Base-by-base conservation (phyloP, 2,888 invertebrate species). In the Danaus chrysippus region DNA sequence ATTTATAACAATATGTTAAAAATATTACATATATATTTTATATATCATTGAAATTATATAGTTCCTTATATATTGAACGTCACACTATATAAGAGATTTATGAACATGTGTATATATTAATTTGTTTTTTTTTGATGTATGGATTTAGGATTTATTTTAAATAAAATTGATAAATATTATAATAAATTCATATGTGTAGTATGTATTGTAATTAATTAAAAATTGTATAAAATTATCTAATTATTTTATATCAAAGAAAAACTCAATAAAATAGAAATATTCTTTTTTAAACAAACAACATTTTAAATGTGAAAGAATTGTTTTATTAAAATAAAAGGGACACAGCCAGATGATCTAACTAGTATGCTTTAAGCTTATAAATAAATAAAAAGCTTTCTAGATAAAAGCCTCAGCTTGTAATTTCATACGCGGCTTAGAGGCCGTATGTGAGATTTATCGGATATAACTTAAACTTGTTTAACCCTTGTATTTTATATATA, bases 401-500 rank as follows among this genome's bases (percentile, higher is more conserved):
- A 49, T 49, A 54, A 64, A 64, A 65, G 64, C 59, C 62, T 23
- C 8, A 42, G 59, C 55, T 52, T 65, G 65, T 57, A 65, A 65
- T 65, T 65, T 60, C 62, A 65, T 62, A 57, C 62, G 9, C 49
- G 17, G 15, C 49, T 49, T 49, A 49, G 49, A 49, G 49, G 49
- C 49, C 49, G 49, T 49, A 49, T 17, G 8, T 13, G 17, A 9
- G 17, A 17, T 34, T 34, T 34, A 34, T 8, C 23, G 23, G 49
- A 17, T 49, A 17, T 49, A 17, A 49, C 11, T 17, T 10, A 17
- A 17, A 49, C 17, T 49, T 17, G 12, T 49, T 11, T 49, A 49
- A 49, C 49, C 49, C 49, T 49, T 49, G 49, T 17, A 13, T 11
- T 8, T 34, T 34, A 43, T 43, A 43, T 43, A 43, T 34, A 43